phyloP scores from a whole-genome alignment of 2,797 vertebrate species.

The Falco rusticolus region DNA sequence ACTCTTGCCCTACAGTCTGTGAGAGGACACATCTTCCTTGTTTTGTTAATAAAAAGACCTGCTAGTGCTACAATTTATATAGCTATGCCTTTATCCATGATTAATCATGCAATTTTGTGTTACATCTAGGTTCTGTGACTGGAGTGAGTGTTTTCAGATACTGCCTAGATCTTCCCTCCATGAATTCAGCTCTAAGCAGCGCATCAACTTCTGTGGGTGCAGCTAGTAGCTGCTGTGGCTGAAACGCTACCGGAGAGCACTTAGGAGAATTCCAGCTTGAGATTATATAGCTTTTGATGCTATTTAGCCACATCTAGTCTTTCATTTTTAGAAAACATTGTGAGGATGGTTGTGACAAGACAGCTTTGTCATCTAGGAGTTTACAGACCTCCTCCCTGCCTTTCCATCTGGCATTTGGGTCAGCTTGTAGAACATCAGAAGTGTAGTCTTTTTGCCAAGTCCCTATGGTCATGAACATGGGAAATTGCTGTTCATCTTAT shows the following conservation, averaged over 20 bases:
- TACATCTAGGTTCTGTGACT: not conserved
- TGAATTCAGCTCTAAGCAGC: not conserved
- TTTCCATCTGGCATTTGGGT: slow-evolving; percentile 16
- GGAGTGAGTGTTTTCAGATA: not conserved
- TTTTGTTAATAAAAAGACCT: not conserved
- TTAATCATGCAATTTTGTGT: not conserved
- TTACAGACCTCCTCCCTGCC: slow-evolving; percentile 18
- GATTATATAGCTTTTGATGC: not conserved
- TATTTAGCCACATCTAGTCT: not conserved
- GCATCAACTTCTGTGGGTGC: not conserved
- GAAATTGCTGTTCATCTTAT: not conserved
- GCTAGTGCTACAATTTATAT: not conserved
- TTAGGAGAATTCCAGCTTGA: not conserved
- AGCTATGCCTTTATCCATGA: not conserved
- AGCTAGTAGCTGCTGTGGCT: not conserved
- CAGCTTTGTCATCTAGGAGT: slow-evolving; percentile 11
- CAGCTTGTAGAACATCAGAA: not conserved
- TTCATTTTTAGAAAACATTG: not conserved
- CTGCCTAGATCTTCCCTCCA: not conserved
- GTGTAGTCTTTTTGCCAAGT: not conserved
- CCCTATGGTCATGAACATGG: not conserved
- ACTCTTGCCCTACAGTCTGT: not conserved
- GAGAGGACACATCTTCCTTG: not conserved
- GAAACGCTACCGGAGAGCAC: not conserved
- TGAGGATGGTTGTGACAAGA: not conserved